Evolutionary conservation across 2,888 invertebrate species (phyloP).

Genomic region (Leptopilina syphax): DNA sequence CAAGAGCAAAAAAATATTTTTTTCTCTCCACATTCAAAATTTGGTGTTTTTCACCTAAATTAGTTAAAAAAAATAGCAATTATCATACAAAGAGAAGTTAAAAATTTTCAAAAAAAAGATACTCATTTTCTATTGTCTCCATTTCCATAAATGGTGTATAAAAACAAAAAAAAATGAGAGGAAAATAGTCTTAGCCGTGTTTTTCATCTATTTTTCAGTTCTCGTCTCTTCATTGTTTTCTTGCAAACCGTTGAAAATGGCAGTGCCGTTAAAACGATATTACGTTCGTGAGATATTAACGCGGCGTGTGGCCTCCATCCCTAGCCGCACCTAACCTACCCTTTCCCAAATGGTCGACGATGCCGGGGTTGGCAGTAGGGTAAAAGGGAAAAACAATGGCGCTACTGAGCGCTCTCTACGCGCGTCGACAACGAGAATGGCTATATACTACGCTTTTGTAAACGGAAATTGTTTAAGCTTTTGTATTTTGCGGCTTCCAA

Average conservation of each 20-base stretch:
- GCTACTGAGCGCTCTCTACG: slow-evolving; percentile 52
- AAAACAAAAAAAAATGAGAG: background rate
- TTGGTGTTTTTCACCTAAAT: too few species aligned
- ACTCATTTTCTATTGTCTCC: too few species aligned
- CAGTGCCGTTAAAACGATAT: slow-evolving; percentile 66
- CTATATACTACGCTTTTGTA: slow-evolving; percentile 62
- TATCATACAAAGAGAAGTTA: too few species aligned
- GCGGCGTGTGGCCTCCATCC: slow-evolving; percentile 48
- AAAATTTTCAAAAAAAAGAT: too few species aligned
- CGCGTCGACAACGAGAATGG: slow-evolving; percentile 58
- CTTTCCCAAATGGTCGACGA: background rate
- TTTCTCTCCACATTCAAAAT: too few species aligned
- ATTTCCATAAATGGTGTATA: too few species aligned
- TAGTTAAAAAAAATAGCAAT: too few species aligned
- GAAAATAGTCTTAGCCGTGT: slow-evolving; percentile 31
- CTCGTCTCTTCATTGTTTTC: slow-evolving; percentile 39
- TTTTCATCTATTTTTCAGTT: slow-evolving; percentile 39
- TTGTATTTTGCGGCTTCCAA: slow-evolving; percentile 72
- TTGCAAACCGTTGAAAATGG: slow-evolving; percentile 45
- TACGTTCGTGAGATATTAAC: slow-evolving; percentile 67
- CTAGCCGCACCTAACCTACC: slow-evolving; percentile 18
- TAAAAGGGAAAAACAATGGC: slow-evolving; percentile 61
- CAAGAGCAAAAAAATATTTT: too few species aligned
- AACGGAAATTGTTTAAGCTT: slow-evolving; percentile 71
- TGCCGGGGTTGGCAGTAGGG: slow-evolving; percentile 11